Evolutionary conservation across 2,888 invertebrate genomes (phyloP).

Genomic region (Bhutanitis thaidina): DNA sequence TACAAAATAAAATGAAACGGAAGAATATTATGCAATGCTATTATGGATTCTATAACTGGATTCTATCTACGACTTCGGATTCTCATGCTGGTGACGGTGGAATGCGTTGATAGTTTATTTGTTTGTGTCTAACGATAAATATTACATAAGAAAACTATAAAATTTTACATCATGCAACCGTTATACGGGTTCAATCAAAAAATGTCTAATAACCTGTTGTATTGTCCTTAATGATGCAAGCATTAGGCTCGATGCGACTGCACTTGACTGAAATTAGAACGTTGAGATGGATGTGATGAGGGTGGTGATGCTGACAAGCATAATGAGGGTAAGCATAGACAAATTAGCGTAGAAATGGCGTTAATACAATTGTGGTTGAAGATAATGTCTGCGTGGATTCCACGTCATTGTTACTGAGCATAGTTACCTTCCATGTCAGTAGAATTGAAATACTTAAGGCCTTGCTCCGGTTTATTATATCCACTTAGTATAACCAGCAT

Average conservation of each 20-base stretch:
- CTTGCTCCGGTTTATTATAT: conserved; percentile 41
- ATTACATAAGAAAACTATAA: not conserved
- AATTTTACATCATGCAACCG: conserved; percentile 1
- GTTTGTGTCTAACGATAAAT: too few species aligned
- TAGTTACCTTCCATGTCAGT: conserved; percentile 45
- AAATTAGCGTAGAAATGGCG: conserved; percentile 3
- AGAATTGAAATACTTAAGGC: conserved; percentile 44
- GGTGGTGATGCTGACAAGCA: conserved; percentile 21
- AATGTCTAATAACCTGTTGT: conserved; percentile 40
- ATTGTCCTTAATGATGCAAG: conserved; percentile 54
- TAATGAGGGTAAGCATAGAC: conserved; percentile 9
- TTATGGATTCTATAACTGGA: too few species aligned
- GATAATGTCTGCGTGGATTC: not conserved
- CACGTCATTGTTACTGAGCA: not conserved
- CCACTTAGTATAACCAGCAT: conserved; percentile 62
- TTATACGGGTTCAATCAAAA: conserved; percentile 5
- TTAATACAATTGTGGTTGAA: conserved; percentile 3
- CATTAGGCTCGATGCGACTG: conserved; percentile 51
- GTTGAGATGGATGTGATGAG: conserved; percentile 26
- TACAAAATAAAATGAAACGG: not conserved
- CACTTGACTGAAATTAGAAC: conserved; percentile 56
- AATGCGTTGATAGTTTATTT: too few species aligned
- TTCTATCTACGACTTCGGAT: conserved; percentile 7
- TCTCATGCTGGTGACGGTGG: not conserved
- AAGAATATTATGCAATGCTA: not conserved